Base-by-base conservation (phyloP, 2,113 vertebrate species). In the Corythoichthys intestinalis region DNA sequence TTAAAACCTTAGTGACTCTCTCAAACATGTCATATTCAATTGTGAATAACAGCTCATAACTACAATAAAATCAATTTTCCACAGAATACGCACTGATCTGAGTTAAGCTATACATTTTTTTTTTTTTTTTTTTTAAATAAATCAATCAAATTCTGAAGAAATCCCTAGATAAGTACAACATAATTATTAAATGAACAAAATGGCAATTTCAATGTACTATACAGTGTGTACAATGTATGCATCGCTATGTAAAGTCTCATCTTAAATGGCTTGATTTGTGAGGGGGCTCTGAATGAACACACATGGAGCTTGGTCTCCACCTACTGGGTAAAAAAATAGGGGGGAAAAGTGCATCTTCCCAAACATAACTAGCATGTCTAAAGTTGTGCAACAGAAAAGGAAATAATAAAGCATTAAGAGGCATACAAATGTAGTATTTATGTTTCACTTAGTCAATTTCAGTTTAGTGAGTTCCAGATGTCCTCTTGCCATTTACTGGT, bases 241-340 rank as follows among this genome's bases (percentile, higher is more conserved):
- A 44, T 44, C 6, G 4, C 7, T 5, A 5, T 44, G 41, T 44
- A 44, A 71, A 34, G 78, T 79, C 61, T 54, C 34, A 46, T 67
- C 77, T 76, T 75, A 72, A 78, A 86, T 86, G 77, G 70, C 78
- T 84, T 80, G 56, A 82, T 74, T 70, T 78, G 73, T 66, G 62
- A 65, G 65, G 52, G 72, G 15, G 52, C 50, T 67, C 41, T 69
- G 73, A 35, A 47, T 67, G 10, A 68, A 65, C 58, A 75, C 78
- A 74, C 70, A 73, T 86, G 79, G 89, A 90, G 76, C 88, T 90
- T 84, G 83, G 85, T 83, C 90, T 90, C 92, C 92, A 91, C 87
- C 92, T 93, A 90, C 88, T 91, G 92, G 91, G 76, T 76, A 86
- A 83, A 71, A 65, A 72, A 71, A 85, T 81, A 80, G 68, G 17